Percentiles rank a stretch among this genome's conserved stretches.
Evolutionary conservation across 2,113 vertebrate genomes (phyloP).

Genomic region (Sinocyclocheilus anshuiensis): DNA sequence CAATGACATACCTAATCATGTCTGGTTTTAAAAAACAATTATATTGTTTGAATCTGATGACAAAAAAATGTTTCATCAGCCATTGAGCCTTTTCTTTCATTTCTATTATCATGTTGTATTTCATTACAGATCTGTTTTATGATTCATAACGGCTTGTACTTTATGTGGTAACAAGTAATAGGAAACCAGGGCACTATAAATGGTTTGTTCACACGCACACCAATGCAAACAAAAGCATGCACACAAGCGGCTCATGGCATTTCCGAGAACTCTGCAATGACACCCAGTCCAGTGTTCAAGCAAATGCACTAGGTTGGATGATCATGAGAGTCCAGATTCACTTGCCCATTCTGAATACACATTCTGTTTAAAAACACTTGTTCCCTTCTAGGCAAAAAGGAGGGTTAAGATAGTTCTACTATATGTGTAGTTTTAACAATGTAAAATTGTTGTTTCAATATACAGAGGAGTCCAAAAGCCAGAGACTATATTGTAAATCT

Average conservation of each 20-base stretch:
- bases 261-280: conserved; percentile 24
- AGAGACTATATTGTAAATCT: no score
- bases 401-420: background rate
- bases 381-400: background rate
- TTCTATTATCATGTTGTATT: background rate
- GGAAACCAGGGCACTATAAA: conserved; percentile 23
- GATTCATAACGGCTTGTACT: conserved; percentile 31
- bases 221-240: background rate
- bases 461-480: no score
- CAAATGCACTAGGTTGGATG: background rate
- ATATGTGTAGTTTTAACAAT: background rate
- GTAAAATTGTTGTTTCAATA: background rate
- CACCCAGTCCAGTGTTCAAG: background rate
- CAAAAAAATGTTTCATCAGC: background rate
- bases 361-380: background rate
- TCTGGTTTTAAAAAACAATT: background rate
- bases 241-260: conserved; percentile 14
- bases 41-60: background rate
- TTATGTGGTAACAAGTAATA: conserved; percentile 16
- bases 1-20: background rate
- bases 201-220: conserved; percentile 27
- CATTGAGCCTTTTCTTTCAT: background rate
- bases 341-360: background rate
- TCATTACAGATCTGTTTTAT: background rate
- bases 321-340: background rate